phyloP scores from a whole-genome alignment of 2,797 vertebrate species.

The Oryzias dopingdopingensis region DNA sequence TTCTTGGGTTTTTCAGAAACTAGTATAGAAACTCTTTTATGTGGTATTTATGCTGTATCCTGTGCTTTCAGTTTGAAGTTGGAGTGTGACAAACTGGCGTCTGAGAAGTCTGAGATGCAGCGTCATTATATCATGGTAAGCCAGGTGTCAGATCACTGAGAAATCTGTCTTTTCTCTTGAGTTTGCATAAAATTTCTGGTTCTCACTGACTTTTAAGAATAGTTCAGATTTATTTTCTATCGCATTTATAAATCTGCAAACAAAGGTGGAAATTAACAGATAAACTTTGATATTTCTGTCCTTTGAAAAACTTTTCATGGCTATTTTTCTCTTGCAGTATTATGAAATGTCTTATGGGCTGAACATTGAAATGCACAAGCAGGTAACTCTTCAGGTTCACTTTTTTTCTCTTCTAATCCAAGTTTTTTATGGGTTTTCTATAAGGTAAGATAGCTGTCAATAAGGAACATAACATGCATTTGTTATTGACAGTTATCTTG shows the following conservation, averaged over 20 bases:
- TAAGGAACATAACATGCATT: too few relatives aligned
- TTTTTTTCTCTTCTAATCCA: too few relatives aligned
- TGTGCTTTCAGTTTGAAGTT: conserved; percentile 76
- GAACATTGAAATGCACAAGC: conserved; percentile 99
- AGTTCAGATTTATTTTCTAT: too few relatives aligned
- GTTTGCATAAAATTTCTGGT: background rate
- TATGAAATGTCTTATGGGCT: conserved; percentile 98
- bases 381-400: conserved; percentile 73
- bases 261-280: too few relatives aligned
- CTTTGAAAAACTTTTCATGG: background rate
- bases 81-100: conserved; percentile 97
- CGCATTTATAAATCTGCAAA: too few relatives aligned
- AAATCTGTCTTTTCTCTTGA: background rate
- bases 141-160: background rate
- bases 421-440: too few relatives aligned
- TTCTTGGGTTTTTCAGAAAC: background rate
- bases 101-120: conserved; percentile 99
- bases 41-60: background rate
- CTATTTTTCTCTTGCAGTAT: conserved; percentile 76
- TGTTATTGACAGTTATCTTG: too few relatives aligned
- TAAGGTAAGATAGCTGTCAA: too few relatives aligned
- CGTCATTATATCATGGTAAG: conserved; percentile 92
- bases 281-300: too few relatives aligned
- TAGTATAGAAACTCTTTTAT: background rate
- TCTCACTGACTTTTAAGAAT: background rate